phyloP scores from a whole-genome alignment of 2,113 vertebrate genomes.

The Labeo catla region DNA sequence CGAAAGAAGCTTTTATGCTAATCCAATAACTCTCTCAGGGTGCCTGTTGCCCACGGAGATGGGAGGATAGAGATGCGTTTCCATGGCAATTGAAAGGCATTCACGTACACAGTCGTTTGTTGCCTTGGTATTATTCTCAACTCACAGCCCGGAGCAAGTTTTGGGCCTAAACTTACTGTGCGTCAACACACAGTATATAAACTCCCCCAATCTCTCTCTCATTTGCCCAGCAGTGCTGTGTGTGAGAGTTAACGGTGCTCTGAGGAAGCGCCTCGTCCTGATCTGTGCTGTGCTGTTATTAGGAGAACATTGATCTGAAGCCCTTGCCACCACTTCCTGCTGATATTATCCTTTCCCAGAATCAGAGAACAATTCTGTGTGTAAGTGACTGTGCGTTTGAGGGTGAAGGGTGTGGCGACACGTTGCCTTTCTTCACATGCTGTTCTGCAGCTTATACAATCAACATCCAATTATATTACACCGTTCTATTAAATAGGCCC shows the following conservation, averaged over 20 bases:
- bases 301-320: conserved; percentile 57
- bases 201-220: conserved; percentile 38
- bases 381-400: conserved; percentile 26
- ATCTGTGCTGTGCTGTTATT: conserved; percentile 43
- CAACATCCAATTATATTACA: background rate
- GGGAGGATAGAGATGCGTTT: conserved; percentile 58
- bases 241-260: conserved; percentile 17
- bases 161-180: conserved; percentile 9
- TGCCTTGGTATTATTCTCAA: conserved; percentile 43
- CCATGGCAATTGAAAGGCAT: conserved; percentile 67
- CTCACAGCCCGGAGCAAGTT: conserved; percentile 20
- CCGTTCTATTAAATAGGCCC: background rate
- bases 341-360: conserved; percentile 57
- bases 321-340: conserved; percentile 47
- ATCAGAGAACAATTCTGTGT: conserved; percentile 24
- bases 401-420: background rate
- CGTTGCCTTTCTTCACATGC: background rate
- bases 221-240: conserved; percentile 18
- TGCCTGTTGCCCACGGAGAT: conserved; percentile 60
- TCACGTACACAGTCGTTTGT: conserved; percentile 58
- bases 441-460: background rate
- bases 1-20: conserved; percentile 74
- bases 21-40: conserved; percentile 72
- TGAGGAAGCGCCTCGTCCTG: conserved; percentile 34
- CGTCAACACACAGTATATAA: conserved; percentile 14